Percentiles rank a stretch among this genome's conserved stretches.
Evolutionary conservation across 2,113 vertebrate genomes (phyloP).

Genomic region (Saimiri boliviensis): DNA sequence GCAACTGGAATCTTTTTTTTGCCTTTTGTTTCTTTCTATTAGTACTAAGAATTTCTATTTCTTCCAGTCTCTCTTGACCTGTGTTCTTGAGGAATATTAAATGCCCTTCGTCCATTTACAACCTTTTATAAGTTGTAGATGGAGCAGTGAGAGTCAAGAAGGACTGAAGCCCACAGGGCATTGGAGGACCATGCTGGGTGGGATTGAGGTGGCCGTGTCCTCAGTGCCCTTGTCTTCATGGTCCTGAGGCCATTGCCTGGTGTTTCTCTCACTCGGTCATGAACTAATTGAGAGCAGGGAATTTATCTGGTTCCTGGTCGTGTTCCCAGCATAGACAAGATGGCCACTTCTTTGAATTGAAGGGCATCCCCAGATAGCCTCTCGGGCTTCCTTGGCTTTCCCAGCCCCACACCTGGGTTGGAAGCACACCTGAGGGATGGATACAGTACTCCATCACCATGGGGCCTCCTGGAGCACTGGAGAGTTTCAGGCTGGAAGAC

Average conservation of each 20-base stretch:
- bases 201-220: neutral
- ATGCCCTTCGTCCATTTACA: neutral
- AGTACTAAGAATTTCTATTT: neutral
- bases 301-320: neutral
- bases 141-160: neutral
- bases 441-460: neutral
- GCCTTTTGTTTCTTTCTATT: neutral
- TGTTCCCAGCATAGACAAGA: neutral
- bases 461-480: too few relatives aligned
- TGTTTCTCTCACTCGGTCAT: neutral
- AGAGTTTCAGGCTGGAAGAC: neutral
- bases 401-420: neutral
- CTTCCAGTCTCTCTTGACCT: neutral
- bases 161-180: neutral
- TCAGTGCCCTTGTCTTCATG: neutral
- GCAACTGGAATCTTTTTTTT: neutral
- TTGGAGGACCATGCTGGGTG: neutral
- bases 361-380: neutral
- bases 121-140: neutral
- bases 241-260: neutral
- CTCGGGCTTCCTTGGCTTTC: neutral
- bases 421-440: neutral
- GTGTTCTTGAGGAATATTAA: neutral
- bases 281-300: neutral
- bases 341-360: neutral